These are phyloP conservation scores for Callithrix jacchus DNA, from an alignment of 2,113 vertebrate genomes.

Conservation along the genomic window DNA sequence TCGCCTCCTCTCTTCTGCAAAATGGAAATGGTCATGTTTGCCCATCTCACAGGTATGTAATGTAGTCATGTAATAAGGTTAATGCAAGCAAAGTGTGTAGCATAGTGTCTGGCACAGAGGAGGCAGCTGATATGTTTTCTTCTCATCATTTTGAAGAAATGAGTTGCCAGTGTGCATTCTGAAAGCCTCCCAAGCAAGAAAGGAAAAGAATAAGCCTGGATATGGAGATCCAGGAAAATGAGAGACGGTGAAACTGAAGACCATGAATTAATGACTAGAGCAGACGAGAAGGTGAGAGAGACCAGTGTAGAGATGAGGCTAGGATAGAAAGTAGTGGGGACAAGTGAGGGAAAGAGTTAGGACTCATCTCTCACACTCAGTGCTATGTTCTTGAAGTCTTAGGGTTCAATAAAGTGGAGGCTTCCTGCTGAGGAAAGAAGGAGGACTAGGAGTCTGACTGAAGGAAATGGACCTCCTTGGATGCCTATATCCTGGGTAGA, in stretches of 20 bases:
- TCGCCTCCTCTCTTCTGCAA: not conserved
- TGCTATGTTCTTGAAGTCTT: not conserved
- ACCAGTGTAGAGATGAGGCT: not conserved
- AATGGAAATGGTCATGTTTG: rapidly evolving
- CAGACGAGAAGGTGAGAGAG: not conserved
- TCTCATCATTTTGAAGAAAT: not conserved
- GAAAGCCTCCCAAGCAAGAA: not conserved
- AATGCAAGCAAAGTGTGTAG: not conserved
- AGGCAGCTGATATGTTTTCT: not conserved
- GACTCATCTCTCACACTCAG: rapidly evolving
- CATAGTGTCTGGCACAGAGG: not conserved
- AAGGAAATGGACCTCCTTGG: not conserved
- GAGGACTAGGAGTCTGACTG: not conserved
- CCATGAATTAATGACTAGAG: not conserved
- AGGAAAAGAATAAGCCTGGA: not conserved
- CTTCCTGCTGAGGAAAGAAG: not conserved
- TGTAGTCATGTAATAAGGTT: not conserved
- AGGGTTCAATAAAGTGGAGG: no score
- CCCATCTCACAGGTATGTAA: not conserved
- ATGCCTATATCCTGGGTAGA: not conserved
- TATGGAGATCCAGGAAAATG: no score
- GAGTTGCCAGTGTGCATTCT: not conserved
- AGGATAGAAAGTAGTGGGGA: no score
- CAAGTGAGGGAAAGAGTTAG: rapidly evolving
- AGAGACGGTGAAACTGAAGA: not conserved